Conservation (phyloP, 1,140 invertebrate species). For the Calephelis nemesis region DNA sequence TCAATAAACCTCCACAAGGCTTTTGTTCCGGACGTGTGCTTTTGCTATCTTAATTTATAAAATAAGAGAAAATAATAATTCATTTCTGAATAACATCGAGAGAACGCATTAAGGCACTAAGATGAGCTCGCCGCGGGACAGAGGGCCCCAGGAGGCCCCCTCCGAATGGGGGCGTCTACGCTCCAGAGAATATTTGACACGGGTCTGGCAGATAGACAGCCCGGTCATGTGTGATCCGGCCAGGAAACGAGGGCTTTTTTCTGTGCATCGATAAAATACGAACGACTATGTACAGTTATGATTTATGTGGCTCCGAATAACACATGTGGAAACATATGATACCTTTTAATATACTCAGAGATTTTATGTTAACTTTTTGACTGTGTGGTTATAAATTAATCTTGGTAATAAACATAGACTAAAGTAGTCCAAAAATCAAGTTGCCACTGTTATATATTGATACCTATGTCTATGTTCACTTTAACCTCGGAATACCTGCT, state of each 20-base stretch:
- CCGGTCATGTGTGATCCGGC: conserved; percentile 76
- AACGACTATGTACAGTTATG: conserved; percentile 63
- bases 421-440: too few species aligned
- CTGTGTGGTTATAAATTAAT: too few species aligned
- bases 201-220: conserved; percentile 78
- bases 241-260: conserved; percentile 76
- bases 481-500: too few species aligned
- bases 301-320: conserved; percentile 62
- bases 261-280: conserved; percentile 56
- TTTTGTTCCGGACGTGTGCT: neutral
- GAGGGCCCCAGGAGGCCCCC: conserved; percentile 67
- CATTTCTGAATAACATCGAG: conserved; percentile 59
- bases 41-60: conserved; percentile 22
- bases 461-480: too few species aligned
- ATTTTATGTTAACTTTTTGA: too few species aligned
- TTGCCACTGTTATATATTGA: too few species aligned
- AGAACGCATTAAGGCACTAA: conserved; percentile 73
- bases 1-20: neutral
- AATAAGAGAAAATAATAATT: conserved; percentile 55
- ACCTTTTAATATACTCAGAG: conserved; percentile 40
- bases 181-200: conserved; percentile 79
- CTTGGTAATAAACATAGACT: too few species aligned
- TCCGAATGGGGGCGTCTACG: conserved; percentile 67
- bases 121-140: conserved; percentile 77
- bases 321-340: conserved; percentile 68